Conservation (phyloP, 2,113 vertebrate genomes). For the Raja brachyura region DNA sequence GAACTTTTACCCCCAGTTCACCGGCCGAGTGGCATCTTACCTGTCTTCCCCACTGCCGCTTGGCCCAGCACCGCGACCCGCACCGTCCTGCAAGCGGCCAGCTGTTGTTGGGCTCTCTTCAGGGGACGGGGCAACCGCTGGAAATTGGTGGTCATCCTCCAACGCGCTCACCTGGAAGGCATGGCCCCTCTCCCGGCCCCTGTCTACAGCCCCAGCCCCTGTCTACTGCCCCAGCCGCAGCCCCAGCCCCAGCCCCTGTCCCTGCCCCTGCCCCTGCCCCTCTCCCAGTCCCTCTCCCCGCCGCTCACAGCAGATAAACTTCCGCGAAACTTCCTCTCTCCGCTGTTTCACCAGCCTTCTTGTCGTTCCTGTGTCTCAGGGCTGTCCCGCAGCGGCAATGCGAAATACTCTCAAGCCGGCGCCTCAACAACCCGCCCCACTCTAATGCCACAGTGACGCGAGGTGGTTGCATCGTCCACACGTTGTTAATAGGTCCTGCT, state of each 20-base stretch:
- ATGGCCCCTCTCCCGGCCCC: background rate
- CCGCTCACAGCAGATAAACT: too few species aligned
- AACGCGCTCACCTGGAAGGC: background rate
- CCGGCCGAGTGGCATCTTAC: conserved; percentile 42
- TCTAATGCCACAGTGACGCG: background rate
- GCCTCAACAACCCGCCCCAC: background rate
- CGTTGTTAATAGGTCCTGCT: background rate
- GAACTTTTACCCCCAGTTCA: too few species aligned
- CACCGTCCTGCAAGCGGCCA: conserved; percentile 51
- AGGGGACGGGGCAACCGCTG: conserved; percentile 52
- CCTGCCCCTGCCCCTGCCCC: too few species aligned
- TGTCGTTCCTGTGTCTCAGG: background rate
- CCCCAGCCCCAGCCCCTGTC: too few species aligned
- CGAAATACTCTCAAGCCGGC: background rate
- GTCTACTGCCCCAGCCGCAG: background rate
- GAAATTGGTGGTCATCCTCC: conserved; percentile 54
- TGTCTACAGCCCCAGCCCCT: background rate
- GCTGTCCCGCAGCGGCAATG: background rate
- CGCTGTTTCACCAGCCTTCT: too few species aligned
- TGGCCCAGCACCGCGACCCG: conserved; percentile 59
- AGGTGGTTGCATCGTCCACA: background rate
- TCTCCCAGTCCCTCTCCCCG: too few species aligned
- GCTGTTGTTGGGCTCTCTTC: conserved; percentile 55
- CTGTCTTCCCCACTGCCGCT: conserved; percentile 62
- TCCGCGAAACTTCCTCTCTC: too few species aligned